Evolutionary conservation across 2,888 invertebrate species (phyloP).

Genomic region (Monoplex corrugatus): DNA sequence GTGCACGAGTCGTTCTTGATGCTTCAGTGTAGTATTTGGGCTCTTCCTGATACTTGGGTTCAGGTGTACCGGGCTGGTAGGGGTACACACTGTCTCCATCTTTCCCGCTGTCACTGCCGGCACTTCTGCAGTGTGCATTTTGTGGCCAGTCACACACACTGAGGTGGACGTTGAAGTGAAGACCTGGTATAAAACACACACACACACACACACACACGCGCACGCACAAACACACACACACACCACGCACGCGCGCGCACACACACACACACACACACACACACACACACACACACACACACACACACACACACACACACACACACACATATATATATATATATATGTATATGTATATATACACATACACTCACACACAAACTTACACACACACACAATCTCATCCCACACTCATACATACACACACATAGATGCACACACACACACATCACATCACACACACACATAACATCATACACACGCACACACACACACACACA

Average conservation of each 20-base stretch:
- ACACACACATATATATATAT: not conserved
- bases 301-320: slow-evolving; percentile 29
- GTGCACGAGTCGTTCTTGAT: not conserved
- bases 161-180: slow-evolving; percentile 42
- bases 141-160: slow-evolving; percentile 49
- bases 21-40: slow-evolving; percentile 31
- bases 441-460: too few relatives aligned
- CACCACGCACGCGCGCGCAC: not conserved
- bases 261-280: not conserved
- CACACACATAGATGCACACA: too few relatives aligned
- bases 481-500: too few relatives aligned
- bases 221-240: too few relatives aligned
- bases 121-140: slow-evolving; percentile 14
- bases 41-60: slow-evolving; percentile 1
- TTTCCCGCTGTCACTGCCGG: not conserved
- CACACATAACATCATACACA: too few relatives aligned
- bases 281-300: not conserved
- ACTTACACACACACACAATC: too few relatives aligned
- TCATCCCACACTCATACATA: too few relatives aligned
- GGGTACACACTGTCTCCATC: not conserved
- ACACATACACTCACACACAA: too few relatives aligned
- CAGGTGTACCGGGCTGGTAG: not conserved
- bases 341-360: not conserved
- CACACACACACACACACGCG: too few relatives aligned
- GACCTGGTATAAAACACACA: slow-evolving; percentile 23